Conservation (phyloP, 2,113 vertebrate species). For the Lamprotornis superbus region DNA sequence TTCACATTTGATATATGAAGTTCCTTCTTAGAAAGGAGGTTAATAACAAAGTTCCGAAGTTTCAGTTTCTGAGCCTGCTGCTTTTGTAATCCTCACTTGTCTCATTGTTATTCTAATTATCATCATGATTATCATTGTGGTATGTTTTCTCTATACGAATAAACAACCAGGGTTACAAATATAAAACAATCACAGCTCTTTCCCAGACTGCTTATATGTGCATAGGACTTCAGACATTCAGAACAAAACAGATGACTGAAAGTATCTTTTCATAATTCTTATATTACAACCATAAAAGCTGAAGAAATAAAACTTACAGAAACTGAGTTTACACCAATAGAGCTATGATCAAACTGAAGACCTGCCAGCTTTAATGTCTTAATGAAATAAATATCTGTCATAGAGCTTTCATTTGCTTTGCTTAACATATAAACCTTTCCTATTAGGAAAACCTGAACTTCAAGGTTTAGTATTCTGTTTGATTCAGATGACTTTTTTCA, state of each 20-base stretch:
- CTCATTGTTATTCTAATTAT: neutral
- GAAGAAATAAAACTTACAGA: neutral
- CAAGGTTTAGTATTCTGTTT: neutral
- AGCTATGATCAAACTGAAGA: neutral
- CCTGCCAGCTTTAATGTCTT: neutral
- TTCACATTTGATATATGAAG: neutral
- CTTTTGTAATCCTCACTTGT: neutral
- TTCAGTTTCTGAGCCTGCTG: neutral
- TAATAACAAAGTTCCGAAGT: neutral
- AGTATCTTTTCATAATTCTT: neutral
- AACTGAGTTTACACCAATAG: neutral
- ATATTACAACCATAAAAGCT: neutral
- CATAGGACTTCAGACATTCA: neutral
- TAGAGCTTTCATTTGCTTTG: neutral
- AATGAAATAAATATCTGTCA: conserved; percentile 17
- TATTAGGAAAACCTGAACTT: conserved; percentile 1
- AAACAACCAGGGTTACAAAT: neutral
- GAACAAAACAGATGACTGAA: neutral
- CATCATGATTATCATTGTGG: neutral
- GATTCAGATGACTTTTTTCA: neutral
- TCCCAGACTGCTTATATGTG: neutral
- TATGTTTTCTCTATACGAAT: neutral
- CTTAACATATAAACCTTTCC: neutral
- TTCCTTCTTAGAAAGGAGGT: neutral
- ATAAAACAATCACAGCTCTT: neutral